Conservation (phyloP, 2,113 vertebrate genomes). For the Labrus mixtus region DNA sequence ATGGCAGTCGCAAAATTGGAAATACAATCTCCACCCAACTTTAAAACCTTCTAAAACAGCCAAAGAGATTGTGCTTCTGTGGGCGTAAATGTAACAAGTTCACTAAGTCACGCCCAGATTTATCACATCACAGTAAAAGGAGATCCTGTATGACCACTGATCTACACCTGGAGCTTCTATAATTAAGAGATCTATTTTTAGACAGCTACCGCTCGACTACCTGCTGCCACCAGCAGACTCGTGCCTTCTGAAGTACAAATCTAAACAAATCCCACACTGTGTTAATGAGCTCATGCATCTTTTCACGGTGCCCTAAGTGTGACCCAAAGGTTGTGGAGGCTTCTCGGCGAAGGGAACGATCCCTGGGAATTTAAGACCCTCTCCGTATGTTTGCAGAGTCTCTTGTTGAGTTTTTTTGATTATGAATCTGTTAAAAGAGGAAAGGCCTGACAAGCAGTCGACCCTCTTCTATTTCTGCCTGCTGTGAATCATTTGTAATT, state of each 20-base stretch:
- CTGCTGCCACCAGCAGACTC: conserved; percentile 33
- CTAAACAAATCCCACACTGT: conserved; percentile 54
- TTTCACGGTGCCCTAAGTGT: conserved; percentile 25
- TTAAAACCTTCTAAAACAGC: too few species aligned
- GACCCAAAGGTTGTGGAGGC: conserved; percentile 47
- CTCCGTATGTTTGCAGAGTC: neutral
- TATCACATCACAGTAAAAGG: neutral
- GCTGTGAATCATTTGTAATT: conserved; percentile 65
- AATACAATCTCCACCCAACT: too few species aligned
- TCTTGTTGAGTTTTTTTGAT: conserved; percentile 38
- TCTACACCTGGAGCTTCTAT: conserved; percentile 30
- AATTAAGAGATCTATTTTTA: conserved; percentile 48
- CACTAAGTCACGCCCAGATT: too few species aligned
- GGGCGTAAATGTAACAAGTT: too few species aligned
- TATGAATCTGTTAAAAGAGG: conserved; percentile 31
- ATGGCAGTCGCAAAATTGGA: too few species aligned
- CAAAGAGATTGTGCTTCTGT: too few species aligned
- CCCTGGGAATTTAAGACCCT: conserved; percentile 42
- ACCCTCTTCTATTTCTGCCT: conserved; percentile 50
- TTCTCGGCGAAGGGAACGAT: conserved; percentile 56
- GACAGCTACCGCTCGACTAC: conserved; percentile 26
- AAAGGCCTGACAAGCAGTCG: conserved; percentile 35
- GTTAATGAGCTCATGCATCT: conserved; percentile 54
- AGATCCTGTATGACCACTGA: conserved; percentile 12
- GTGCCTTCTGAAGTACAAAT: conserved; percentile 28